Conservation (phyloP, 2,797 vertebrate genomes). For the Acanthis flammea region DNA sequence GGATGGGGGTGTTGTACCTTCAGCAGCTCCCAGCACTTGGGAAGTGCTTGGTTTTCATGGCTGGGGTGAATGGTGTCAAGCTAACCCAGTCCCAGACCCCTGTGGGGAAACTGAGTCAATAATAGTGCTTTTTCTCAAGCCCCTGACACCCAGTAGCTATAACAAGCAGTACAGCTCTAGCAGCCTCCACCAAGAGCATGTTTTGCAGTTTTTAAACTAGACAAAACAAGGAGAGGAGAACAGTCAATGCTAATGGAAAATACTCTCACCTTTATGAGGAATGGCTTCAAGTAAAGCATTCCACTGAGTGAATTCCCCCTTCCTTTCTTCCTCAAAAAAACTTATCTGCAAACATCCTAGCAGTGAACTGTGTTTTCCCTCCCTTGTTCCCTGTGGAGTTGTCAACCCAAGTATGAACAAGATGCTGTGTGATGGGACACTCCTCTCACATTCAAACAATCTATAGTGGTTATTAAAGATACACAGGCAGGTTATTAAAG, state of each 20-base stretch:
- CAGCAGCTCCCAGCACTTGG: not conserved
- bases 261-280: not conserved
- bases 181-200: not conserved
- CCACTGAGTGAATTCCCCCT: not conserved
- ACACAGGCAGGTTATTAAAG: not conserved
- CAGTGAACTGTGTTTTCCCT: not conserved
- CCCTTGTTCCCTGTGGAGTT: not conserved
- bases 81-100: not conserved
- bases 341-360: not conserved
- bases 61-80: not conserved
- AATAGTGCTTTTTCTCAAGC: not conserved
- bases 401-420: not conserved
- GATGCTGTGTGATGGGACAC: not conserved
- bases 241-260: rapidly evolving
- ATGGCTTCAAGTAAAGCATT: not conserved
- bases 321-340: not conserved
- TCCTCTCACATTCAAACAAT: not conserved
- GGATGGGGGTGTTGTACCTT: not conserved
- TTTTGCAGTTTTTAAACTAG: not conserved
- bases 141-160: not conserved
- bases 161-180: not conserved
- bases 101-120: not conserved
- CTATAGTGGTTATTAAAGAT: not conserved
- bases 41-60: not conserved
- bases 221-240: not conserved